A percentile compares a stretch with the other conserved stretches of the same genome.
These are phyloP conservation scores for Morinoia aosen DNA, from an alignment of 2,888 invertebrate genomes.

Conservation along the genomic window DNA sequence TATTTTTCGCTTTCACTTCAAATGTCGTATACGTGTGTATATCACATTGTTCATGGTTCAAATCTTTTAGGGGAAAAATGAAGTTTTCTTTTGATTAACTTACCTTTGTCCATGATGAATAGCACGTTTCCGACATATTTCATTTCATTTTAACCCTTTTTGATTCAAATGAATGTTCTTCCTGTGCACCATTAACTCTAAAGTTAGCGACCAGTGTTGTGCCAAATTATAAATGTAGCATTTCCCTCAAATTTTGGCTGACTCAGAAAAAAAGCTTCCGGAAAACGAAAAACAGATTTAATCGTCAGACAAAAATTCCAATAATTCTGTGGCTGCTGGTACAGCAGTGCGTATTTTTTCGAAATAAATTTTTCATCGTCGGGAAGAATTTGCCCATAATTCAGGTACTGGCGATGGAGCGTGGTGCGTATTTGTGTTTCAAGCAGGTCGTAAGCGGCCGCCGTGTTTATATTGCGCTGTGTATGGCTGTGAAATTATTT, in stretches of 20 bases:
- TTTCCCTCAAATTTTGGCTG: background rate
- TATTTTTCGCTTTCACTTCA: background rate
- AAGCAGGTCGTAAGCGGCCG: background rate
- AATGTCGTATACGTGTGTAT: background rate
- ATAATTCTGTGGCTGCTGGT: too few relatives aligned
- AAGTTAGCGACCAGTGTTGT: background rate
- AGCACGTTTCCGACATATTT: background rate
- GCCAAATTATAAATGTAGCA: background rate
- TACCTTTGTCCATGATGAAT: background rate
- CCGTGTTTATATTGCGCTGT: conserved; percentile 4
- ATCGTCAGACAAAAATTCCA: background rate
- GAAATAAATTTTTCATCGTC: too few relatives aligned
- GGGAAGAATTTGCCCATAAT: background rate
- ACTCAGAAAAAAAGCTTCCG: background rate
- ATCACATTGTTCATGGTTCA: background rate
- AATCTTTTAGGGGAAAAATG: background rate
- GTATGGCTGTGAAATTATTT: conserved; percentile 6
- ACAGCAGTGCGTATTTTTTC: too few relatives aligned
- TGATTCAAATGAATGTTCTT: background rate
- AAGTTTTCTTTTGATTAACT: background rate
- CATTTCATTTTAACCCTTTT: background rate
- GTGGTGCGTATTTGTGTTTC: background rate
- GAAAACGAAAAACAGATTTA: background rate
- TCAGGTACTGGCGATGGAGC: background rate
- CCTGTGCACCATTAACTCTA: background rate